Evolutionary conservation across 2,113 vertebrate genomes (phyloP), one percentile per base, ranked within the genome.

Genomic region (Chionomys nivalis): DNA sequence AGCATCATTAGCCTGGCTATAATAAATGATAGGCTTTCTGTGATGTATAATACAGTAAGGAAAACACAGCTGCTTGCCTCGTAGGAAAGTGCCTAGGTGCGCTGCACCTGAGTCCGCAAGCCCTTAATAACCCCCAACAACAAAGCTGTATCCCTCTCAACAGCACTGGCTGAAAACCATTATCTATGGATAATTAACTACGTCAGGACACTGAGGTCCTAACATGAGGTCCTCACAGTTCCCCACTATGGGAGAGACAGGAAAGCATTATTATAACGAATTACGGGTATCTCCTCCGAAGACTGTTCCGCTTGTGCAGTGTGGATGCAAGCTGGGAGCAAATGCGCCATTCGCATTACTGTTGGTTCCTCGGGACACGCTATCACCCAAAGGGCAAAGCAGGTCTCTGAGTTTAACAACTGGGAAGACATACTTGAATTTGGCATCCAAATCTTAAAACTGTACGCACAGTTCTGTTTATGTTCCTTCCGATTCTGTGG

Each of bases 151-250:
- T 89, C 96, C 82, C 94, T 97, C 96, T 55, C 88, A 97, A 96
- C 85, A 82, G 94, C 65, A 79, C 97, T 97, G 96, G 97, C 97
- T 94, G 96, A 96, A 98, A 98, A 98, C 97, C 98, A 98, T 98
- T 98, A 98, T 98, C 98, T 98, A 97, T 96, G 98, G 98, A 97
- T 98, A 99, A 99, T 98, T 98, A 98, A 98, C 98, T 98, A 88
- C 98, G 98, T 98, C 98, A 98, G 97, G 98, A 98, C 98, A 98
- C 66, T 21, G 89, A 98, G 98, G 98, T 98, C 97, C 96, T 98
- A 98, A 98, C 98, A 98, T 68, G 97, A 98, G 97, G 97, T 93
- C 96, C 97, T 98, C 98, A 96, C 96, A 98, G 98, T 97, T 98
- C 97, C 98, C 98, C 97, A 98, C 97, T 90, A 98, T 87, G 91